These are phyloP conservation scores for Hyles lineata DNA, from an alignment of 2,888 invertebrate species.

Conservation along the genomic window DNA sequence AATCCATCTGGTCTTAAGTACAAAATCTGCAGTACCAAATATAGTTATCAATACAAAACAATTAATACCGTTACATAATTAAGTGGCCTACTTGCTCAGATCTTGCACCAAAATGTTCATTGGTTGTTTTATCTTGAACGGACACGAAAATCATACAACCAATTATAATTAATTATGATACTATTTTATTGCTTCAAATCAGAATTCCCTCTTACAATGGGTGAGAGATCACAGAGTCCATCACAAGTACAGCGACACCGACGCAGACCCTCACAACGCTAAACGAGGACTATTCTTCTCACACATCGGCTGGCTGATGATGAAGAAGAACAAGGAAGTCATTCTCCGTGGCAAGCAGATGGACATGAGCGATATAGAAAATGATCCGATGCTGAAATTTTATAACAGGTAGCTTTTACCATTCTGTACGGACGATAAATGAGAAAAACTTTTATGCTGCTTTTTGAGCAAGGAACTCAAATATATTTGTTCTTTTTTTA, in stretches of 20 bases:
- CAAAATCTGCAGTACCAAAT: too few species aligned
- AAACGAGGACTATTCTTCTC: constrained; percentile 94
- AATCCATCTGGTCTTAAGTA: not conserved
- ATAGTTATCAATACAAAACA: too few species aligned
- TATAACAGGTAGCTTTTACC: constrained; percentile 87
- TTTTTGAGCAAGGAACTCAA: too few species aligned
- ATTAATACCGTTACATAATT: too few species aligned
- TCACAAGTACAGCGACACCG: constrained; percentile 93
- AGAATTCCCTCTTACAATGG: constrained; percentile 84
- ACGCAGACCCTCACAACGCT: constrained; percentile 94
- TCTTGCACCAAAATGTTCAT: too few species aligned
- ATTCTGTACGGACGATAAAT: too few species aligned
- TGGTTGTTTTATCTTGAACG: too few species aligned
- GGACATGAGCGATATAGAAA: constrained; percentile 90
- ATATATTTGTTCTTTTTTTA: too few species aligned
- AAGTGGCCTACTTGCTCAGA: too few species aligned
- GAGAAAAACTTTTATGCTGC: too few species aligned
- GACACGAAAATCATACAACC: too few species aligned
- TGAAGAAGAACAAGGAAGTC: constrained; percentile 92
- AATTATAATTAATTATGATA: too few species aligned
- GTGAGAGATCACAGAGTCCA: constrained; percentile 89
- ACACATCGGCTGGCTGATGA: constrained; percentile 94
- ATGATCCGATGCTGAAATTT: constrained; percentile 89
- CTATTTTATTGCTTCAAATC: not conserved
- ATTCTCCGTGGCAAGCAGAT: constrained; percentile 89